Evolutionary conservation across 2,113 vertebrate species (phyloP).

Genomic region (Fulica atra): DNA sequence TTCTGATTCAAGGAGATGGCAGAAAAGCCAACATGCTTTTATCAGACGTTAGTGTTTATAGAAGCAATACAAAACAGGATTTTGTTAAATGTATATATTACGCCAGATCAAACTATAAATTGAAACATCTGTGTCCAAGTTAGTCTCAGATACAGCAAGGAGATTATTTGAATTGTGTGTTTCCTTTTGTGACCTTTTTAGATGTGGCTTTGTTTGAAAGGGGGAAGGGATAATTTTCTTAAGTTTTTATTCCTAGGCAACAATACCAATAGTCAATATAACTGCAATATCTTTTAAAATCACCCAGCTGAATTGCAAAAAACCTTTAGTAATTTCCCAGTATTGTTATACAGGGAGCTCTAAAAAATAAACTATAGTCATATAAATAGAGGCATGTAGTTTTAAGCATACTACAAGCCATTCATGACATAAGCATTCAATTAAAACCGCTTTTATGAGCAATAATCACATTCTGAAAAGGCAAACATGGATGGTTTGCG

Average conservation of each 20-base stretch:
- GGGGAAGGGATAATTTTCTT: constrained; percentile 66
- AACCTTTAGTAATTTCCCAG: constrained; percentile 70
- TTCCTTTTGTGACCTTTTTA: constrained; percentile 77
- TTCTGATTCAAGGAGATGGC: constrained; percentile 63
- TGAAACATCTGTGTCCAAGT: constrained; percentile 79
- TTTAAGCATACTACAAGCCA: constrained; percentile 62
- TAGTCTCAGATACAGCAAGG: constrained; percentile 76
- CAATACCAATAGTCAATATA: constrained; percentile 59
- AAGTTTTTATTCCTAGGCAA: constrained; percentile 67
- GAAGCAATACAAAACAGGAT: constrained; percentile 80
- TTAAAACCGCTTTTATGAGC: constrained; percentile 76
- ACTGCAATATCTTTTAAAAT: constrained; percentile 67
- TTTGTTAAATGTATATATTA: constrained; percentile 79
- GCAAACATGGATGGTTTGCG: constrained; percentile 20
- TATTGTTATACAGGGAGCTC: constrained; percentile 69
- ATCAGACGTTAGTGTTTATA: constrained; percentile 78
- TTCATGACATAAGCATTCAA: constrained; percentile 74
- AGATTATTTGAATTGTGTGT: constrained; percentile 76
- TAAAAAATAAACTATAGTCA: constrained; percentile 69
- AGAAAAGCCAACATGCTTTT: constrained; percentile 78
- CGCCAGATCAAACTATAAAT: constrained; percentile 78
- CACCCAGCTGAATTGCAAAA: constrained; percentile 69
- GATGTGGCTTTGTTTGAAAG: constrained; percentile 65
- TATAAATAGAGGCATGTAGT: constrained; percentile 67
- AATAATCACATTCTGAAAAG: constrained; percentile 77